Percentiles rank a stretch among this genome's conserved stretches.
These are phyloP conservation scores for Habropoda laboriosa DNA, from an alignment of 1,140 invertebrate genomes.

Conservation along the genomic window DNA sequence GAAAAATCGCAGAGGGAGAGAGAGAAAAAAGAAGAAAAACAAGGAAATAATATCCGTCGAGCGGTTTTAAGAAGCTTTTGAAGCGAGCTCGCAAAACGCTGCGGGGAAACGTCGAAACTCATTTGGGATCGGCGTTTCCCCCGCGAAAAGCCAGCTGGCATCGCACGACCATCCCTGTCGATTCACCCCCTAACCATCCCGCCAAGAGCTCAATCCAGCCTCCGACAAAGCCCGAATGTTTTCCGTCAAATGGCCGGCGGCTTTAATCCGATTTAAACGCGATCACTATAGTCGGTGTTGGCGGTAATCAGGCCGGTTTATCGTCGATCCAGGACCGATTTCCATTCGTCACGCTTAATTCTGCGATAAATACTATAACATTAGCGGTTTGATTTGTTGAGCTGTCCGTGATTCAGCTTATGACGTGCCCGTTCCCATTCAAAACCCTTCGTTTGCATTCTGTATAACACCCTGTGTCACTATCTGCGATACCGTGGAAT, in stretches of 20 bases:
- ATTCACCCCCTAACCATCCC: no score
- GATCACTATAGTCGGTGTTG: constrained; percentile 24
- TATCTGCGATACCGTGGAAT: no score
- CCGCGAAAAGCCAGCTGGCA: constrained; percentile 17
- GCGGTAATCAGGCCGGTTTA: constrained; percentile 45
- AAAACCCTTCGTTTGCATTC: neutral
- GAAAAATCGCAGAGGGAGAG: neutral
- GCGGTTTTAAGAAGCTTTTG: neutral
- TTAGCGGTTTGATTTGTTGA: constrained; percentile 34
- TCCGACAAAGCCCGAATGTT: constrained; percentile 40
- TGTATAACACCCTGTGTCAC: no score
- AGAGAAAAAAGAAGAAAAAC: neutral
- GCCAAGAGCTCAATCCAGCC: no score
- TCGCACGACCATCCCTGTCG: no score
- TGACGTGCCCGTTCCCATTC: no score
- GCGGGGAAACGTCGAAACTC: neutral
- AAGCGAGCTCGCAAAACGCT: neutral
- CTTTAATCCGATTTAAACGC: constrained; percentile 48
- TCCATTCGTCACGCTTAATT: constrained; percentile 39
- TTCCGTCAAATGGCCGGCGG: constrained; percentile 24
- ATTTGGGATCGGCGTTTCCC: no score
- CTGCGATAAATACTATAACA: constrained; percentile 38
- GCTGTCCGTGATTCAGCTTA: neutral
- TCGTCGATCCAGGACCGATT: constrained; percentile 40
- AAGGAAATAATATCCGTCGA: neutral